Evolutionary conservation across 2,888 invertebrate species (phyloP).

Genomic region (Mechanitis mazaeus): DNA sequence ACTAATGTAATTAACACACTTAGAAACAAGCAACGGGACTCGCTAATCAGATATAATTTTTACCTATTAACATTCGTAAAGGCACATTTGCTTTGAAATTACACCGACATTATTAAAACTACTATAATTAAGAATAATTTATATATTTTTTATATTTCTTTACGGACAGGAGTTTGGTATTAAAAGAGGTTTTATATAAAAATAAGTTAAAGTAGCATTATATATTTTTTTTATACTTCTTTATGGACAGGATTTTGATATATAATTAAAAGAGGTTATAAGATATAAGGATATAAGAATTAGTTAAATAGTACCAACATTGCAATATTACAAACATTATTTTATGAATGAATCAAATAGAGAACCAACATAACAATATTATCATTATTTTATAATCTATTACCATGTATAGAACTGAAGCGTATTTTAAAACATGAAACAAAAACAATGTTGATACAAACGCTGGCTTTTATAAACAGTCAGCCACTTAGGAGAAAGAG

Average conservation of each 20-base stretch:
- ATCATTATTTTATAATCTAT: no score
- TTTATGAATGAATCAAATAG: no score
- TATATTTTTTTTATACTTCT: neutral
- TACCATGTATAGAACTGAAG: slow-evolving; percentile 15
- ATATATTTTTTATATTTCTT: neutral
- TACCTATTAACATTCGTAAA: slow-evolving; percentile 17
- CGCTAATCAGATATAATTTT: slow-evolving; percentile 21
- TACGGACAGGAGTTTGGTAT: no score
- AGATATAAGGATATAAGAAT: no score
- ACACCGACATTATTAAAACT: neutral
- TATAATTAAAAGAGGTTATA: no score
- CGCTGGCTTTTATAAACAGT: slow-evolving; percentile 43
- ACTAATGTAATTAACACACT: slow-evolving; percentile 20
- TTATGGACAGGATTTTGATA: no score
- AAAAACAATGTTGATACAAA: slow-evolving; percentile 42
- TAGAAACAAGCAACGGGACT: slow-evolving; percentile 8
- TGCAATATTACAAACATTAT: no score
- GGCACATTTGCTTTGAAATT: slow-evolving; percentile 13
- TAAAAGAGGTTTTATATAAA: no score
- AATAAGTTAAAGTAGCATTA: neutral
- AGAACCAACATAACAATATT: no score
- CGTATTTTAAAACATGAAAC: slow-evolving; percentile 45
- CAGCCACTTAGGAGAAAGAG: slow-evolving; percentile 32
- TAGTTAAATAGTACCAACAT: no score
- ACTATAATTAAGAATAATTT: neutral